phyloP scores from a whole-genome alignment of 2,113 vertebrate species.

The Cephalopterus ornatus region DNA sequence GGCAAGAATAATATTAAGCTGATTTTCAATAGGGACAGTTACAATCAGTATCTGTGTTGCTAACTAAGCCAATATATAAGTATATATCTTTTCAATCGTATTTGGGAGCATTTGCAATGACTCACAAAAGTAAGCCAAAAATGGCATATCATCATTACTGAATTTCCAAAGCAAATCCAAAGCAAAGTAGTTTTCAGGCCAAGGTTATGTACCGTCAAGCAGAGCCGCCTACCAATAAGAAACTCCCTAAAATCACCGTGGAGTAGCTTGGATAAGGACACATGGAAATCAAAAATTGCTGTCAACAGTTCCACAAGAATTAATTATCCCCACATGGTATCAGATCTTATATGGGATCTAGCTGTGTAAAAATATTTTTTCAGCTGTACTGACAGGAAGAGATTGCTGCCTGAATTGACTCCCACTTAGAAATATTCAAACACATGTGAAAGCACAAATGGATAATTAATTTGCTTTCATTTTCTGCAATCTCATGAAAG shows the following conservation, averaged over 20 bases:
- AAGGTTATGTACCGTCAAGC: background rate
- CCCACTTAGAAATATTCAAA: background rate
- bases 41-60: background rate
- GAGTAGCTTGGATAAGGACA: background rate
- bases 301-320: background rate
- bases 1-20: background rate
- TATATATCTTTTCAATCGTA: background rate
- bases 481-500: background rate
- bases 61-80: background rate
- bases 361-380: slow-evolving; percentile 29
- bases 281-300: background rate
- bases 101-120: background rate
- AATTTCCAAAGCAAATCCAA: background rate
- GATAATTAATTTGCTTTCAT: background rate
- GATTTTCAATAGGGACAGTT: background rate
- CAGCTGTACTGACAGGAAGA: slow-evolving; percentile 15
- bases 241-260: background rate
- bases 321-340: background rate
- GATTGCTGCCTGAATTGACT: background rate
- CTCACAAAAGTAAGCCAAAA: background rate
- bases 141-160: background rate
- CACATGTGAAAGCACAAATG: background rate
- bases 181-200: background rate
- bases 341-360: background rate
- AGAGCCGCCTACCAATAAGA: background rate